Percentiles rank a stretch among this genome's conserved stretches.
Conservation (phyloP, 2,113 vertebrate species). For the Gopherus flavomarginatus region DNA sequence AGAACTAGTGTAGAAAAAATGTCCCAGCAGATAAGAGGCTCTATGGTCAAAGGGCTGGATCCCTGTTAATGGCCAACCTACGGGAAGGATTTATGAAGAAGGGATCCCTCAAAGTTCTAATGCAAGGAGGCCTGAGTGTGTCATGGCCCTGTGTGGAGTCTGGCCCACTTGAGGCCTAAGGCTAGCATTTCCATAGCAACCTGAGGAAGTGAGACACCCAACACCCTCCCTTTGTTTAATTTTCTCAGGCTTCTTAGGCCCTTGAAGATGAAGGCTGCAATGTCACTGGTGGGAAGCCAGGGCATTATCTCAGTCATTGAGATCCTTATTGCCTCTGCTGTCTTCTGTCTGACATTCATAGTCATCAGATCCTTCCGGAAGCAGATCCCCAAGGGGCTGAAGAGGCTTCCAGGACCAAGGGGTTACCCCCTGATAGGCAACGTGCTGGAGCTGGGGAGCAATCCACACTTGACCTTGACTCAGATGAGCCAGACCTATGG, state of each 20-base stretch:
- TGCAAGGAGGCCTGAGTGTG: background rate
- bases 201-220: background rate
- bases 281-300: constrained; percentile 61
- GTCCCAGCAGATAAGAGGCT: background rate
- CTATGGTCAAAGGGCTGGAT: background rate
- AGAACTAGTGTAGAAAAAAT: background rate
- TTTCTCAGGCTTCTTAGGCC: constrained; percentile 65
- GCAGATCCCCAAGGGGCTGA: constrained; percentile 83
- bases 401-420: constrained; percentile 84
- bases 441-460: constrained; percentile 80
- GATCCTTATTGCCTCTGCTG: constrained; percentile 75
- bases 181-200: constrained; percentile 51
- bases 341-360: constrained; percentile 80
- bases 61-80: background rate
- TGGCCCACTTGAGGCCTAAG: background rate
- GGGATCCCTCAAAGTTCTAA: background rate
- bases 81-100: background rate
- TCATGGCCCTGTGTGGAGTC: background rate
- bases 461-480: constrained; percentile 84
- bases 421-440: constrained; percentile 88
- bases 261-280: constrained; percentile 74
- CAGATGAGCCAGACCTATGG: constrained; percentile 86
- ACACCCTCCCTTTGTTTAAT: constrained; percentile 67
- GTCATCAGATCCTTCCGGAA: constrained; percentile 66
- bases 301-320: constrained; percentile 76